Conservation (phyloP, 1,140 invertebrate genomes). For the Mizuhopecten yessoensis region DNA sequence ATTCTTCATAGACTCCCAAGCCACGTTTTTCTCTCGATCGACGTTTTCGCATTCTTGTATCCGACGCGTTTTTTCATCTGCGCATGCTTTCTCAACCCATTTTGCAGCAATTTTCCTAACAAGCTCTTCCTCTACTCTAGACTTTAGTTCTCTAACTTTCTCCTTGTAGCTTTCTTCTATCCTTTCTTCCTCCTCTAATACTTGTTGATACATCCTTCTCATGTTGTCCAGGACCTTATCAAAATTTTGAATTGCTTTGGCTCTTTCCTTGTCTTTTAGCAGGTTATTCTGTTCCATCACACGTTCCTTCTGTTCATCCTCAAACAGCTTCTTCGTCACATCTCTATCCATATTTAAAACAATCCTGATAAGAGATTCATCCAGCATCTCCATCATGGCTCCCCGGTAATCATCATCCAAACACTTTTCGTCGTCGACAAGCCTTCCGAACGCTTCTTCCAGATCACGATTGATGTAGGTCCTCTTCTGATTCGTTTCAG, state of each 20-base stretch:
- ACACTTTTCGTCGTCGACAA: background rate
- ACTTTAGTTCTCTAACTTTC: background rate
- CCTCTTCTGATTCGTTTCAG: background rate
- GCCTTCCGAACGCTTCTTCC: conserved; percentile 8
- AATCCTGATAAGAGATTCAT: background rate
- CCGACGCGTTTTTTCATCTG: background rate
- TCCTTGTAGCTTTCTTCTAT: background rate
- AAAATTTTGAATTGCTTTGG: background rate
- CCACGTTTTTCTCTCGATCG: background rate
- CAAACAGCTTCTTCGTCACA: background rate
- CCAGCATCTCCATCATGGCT: conserved; percentile 13
- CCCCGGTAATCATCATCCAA: background rate
- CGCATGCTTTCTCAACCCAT: background rate
- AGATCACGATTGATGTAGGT: background rate
- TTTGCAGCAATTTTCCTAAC: background rate
- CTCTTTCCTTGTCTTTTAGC: background rate
- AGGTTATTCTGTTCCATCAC: conserved; percentile 18
- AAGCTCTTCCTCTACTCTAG: background rate
- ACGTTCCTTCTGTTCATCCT: background rate
- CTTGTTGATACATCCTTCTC: background rate
- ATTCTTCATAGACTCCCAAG: conserved; percentile 19
- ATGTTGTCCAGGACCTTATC: background rate
- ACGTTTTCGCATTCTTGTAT: background rate
- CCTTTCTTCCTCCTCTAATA: background rate
- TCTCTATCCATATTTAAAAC: conserved; percentile 24